Evolutionary conservation across 2,888 invertebrate species (phyloP), one percentile per base, ranked within the genome.

Genomic region (Podabrus alpinus): DNA sequence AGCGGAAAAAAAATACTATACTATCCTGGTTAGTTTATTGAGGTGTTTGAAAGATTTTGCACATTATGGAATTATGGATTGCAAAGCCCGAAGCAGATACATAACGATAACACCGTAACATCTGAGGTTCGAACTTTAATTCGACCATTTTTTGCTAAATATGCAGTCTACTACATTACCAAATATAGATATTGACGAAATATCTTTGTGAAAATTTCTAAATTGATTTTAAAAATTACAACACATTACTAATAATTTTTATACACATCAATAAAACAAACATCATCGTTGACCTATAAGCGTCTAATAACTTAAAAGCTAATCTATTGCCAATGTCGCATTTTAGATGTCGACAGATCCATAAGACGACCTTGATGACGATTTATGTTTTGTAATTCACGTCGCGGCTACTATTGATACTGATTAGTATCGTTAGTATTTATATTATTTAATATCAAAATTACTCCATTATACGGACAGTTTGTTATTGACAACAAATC

Each of bases 361-460:
- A 29, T 29, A 62, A 13, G 17, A 17, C 62, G 62, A 62, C 62
- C 62, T 62, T 62, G 16, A 62, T 62, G 62, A 62, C 62, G 62
- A 62, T 62, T 62, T 61, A 61, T 15, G 15, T 15, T 60, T 9
- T 2, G 15, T 61, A 29, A 29, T 29, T 29, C 13, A 29, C 13
- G 29, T 29, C 29, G 68, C 21, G 61, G 69, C 61, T 68, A 69
- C 69, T 60, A 69, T 61, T 24, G 69, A 69, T 69, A 69, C 29
- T 29, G 29, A 29, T 29, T 29, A 29, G 13, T 29, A 29, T 29
- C 13, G 5, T 4, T 29, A 29, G 3, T 29, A 29, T 13, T 4
- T 69, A 68, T 59, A 67, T 67, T 45, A 67, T 68, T 69, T 69
- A 69, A 61, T 69, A 69, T 25, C 69, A 9, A 15, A 61, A 69